Evolutionary conservation across 2,797 vertebrate genomes (phyloP), one percentile per base, ranked within the genome.

Genomic region (Nannoperca australis): DNA sequence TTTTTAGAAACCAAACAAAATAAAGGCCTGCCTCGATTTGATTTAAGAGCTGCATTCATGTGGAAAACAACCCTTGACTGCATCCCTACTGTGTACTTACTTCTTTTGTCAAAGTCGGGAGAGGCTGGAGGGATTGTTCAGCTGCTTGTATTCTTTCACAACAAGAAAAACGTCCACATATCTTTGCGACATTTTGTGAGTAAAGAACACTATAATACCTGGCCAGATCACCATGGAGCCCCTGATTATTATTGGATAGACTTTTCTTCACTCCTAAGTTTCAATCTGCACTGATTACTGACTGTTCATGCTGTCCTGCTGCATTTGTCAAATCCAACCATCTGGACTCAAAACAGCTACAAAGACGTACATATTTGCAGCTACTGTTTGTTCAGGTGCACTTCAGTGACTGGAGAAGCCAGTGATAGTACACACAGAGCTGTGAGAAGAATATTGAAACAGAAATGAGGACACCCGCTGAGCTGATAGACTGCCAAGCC

Each of bases 401-500:
- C 40, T 54, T 54, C 12, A 54, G 13, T 1, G 0, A 62, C 20
- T n/a, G 24, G 17, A 76, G 27, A n/a, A 75, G 54, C 36, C 30
- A 53, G 68, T 61, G 27, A 62, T 0, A 36, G 42, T 17, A 42
- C 54, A 73, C 27, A 58, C 30, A 50, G 40, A 66, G 17, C 55
- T 40, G 36, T 54, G 34, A 32, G 58, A 68, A 32, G 24, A 50
- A 53, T 1, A 54, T 7, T 0, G 13, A 82, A 18, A 73, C 20
- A 75, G 38, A 76, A 66, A 82, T 44, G 27, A 81, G 61, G 62
- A 70, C 38, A 51, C 49, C 15, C 8, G 8, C 71, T 34, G n/a
- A 40, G 63, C 30, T 60, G 30, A 54, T 40, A 53, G 53, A 27
- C 20, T 51, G 59, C 20, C 47, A 42, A 27, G 30, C 17, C 53